A percentile compares a stretch with the other conserved stretches of the same genome.
Conservation (phyloP, 2,113 vertebrate species). For the Cyprinus carpio region DNA sequence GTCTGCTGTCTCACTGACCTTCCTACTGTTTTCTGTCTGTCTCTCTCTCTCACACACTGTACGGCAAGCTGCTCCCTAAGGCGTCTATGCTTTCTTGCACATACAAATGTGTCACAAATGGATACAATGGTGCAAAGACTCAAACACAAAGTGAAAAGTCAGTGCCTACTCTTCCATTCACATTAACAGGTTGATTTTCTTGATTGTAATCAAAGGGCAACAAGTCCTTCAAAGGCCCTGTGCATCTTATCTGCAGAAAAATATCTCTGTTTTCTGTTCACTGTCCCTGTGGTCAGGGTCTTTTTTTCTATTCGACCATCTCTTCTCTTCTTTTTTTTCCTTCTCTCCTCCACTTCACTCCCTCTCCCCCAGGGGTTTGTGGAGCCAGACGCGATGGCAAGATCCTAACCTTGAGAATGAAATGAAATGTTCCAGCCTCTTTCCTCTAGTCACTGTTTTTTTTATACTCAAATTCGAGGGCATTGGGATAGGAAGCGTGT, state of each 20-base stretch:
- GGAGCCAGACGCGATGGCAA: conserved; percentile 45
- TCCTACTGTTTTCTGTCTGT: conserved; percentile 50
- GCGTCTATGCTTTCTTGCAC: conserved; percentile 25
- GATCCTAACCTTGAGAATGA: conserved; percentile 57
- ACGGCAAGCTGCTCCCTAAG: not conserved
- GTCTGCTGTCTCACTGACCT: conserved; percentile 67
- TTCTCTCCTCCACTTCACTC: conserved; percentile 22
- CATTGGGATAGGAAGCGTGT: not conserved
- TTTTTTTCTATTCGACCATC: conserved; percentile 23
- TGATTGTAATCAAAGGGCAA: conserved; percentile 67
- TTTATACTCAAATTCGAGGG: conserved; percentile 26
- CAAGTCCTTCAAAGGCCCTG: conserved; percentile 64
- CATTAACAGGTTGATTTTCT: conserved; percentile 44
- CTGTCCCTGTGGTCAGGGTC: conserved; percentile 39
- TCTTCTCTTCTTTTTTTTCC: conserved; percentile 16
- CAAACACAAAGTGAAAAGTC: conserved; percentile 61
- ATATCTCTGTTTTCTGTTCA: conserved; percentile 40
- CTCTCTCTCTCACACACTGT: conserved; percentile 10
- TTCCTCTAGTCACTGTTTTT: conserved; percentile 43
- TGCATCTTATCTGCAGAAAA: conserved; percentile 50
- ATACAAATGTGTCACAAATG: conserved; percentile 7
- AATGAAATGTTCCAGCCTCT: conserved; percentile 49
- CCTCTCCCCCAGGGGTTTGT: conserved; percentile 36
- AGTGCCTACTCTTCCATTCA: conserved; percentile 54
- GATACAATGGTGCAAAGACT: conserved; percentile 55